Percentiles rank a stretch among this genome's conserved stretches.
phyloP scores from a whole-genome alignment of 2,888 invertebrate species.

The Ennomos fuscantarius region DNA sequence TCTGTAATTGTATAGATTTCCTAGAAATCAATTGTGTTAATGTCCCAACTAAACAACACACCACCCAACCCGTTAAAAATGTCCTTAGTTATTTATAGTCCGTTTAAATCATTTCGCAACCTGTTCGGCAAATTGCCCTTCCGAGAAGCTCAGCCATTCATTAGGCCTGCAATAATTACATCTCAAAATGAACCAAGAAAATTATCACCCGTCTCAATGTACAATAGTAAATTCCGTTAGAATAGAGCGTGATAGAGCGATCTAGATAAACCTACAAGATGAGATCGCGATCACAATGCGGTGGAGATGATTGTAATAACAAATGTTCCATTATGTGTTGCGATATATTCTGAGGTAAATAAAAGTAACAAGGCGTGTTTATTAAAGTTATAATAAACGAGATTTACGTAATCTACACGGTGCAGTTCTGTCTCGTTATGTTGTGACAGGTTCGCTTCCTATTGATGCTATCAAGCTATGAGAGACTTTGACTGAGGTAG shows the following conservation, averaged over 20 bases:
- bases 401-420: conserved; percentile 36
- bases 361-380: conserved; percentile 41
- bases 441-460: conserved; percentile 14
- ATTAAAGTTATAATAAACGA: conserved; percentile 44
- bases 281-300: conserved; percentile 70
- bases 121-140: conserved; percentile 60
- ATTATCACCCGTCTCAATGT: conserved; percentile 56
- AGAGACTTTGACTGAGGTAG: neutral
- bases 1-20: no score
- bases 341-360: conserved; percentile 47
- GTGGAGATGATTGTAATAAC: conserved; percentile 70
- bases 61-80: no score
- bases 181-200: conserved; percentile 61
- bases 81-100: neutral
- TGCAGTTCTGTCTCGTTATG: conserved; percentile 43
- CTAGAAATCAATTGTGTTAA: no score
- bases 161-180: conserved; percentile 69
- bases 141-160: conserved; percentile 61
- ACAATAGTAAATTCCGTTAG: conserved; percentile 25
- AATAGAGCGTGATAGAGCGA: conserved; percentile 61
- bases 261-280: conserved; percentile 73
- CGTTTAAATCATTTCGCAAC: conserved; percentile 36
- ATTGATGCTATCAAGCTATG: conserved; percentile 17
- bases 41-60: no score
- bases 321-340: conserved; percentile 72